Base-by-base conservation (phyloP, 2,888 invertebrate genomes). In the Dicroscelio sp. region DNA sequence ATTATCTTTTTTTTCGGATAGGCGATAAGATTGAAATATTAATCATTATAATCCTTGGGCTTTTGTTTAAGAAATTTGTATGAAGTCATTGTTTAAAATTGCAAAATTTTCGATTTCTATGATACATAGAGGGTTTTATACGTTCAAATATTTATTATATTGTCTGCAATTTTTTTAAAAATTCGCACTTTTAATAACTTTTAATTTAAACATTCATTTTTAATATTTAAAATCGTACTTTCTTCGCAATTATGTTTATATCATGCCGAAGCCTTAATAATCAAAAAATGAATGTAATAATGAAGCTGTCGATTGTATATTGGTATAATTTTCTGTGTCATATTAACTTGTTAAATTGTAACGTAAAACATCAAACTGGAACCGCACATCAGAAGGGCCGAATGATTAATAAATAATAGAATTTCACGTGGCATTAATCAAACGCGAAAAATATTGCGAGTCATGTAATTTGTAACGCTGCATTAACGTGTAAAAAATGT, bases 381-480 rank as follows among this genome's bases (percentile, higher is more conserved):
- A 60, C 33, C 31, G 55, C 33, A 31, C 23, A 58, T 0, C 17
- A 58, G 17, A 52, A 65, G 25, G 33, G 55, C 14, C 43, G 58
- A 38, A 25, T 52, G 55, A 80, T 69, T 88, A 82, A 84, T 67
- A 65, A 58, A 84, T 63, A 88, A 83, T 60, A 58, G 71, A 80
- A 65, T 89, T 65, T 35, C 38, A 60, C 6, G 31, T 43, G 23
- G 58, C 35, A 17, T 86, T 63, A 86, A 86, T 82, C 35, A 83
- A 86, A 83, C 27, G 78, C 71, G 82, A 38, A 82, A 90, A 90
- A 90, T 69, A 65, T 33, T 31, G 82, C 76, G 35, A 86, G 71
- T 83, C 90, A 84, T 58, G 86, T 85, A 80, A 90, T 85, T 90
- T 85, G 90, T 30, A 82, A 80, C 85, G 88, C 90, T 85, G 88